Evolutionary conservation across 2,113 vertebrate species (phyloP).

Genomic region (Seriola aureovittata): DNA sequence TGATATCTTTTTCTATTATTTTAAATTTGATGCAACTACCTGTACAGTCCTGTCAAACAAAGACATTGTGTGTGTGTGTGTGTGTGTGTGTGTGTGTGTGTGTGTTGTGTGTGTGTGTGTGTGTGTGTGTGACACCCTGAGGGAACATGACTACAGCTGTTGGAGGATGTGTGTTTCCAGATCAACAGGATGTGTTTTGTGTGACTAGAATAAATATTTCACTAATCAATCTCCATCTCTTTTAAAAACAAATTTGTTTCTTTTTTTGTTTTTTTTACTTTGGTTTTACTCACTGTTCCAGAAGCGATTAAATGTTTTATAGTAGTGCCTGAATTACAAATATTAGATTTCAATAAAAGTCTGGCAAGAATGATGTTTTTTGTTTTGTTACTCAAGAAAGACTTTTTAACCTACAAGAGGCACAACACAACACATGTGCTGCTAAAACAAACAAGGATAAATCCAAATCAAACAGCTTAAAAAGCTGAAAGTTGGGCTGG

Average conservation of each 20-base stretch:
- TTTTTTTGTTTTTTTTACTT: not conserved
- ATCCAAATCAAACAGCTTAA: conserved; percentile 14
- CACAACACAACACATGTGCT: not conserved
- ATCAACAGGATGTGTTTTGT: conserved; percentile 13
- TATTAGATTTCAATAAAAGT: conserved; percentile 63
- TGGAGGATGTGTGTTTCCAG: conserved; percentile 36
- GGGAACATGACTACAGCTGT: not conserved
- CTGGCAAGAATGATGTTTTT: not conserved
- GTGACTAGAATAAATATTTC: not conserved
- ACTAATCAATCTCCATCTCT: not conserved
- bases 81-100: conserved; percentile 19
- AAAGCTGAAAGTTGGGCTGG: not conserved
- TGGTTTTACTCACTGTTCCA: not conserved
- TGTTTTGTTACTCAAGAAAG: not conserved
- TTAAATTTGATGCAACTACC: not conserved
- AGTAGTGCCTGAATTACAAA: conserved; percentile 1
- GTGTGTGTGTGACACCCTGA: not conserved
- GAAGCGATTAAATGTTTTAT: not conserved
- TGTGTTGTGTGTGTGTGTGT: conserved; percentile 9
- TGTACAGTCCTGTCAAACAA: conserved; percentile 2
- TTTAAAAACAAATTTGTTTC: not conserved
- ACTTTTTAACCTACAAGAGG: not conserved
- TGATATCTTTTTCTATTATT: conserved; percentile 1
- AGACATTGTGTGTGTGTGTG: conserved; percentile 23
- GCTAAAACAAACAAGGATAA: conserved; percentile 2